These are phyloP conservation scores for Felis chaus DNA, from an alignment of 2,113 vertebrate genomes.

Conservation along the genomic window DNA sequence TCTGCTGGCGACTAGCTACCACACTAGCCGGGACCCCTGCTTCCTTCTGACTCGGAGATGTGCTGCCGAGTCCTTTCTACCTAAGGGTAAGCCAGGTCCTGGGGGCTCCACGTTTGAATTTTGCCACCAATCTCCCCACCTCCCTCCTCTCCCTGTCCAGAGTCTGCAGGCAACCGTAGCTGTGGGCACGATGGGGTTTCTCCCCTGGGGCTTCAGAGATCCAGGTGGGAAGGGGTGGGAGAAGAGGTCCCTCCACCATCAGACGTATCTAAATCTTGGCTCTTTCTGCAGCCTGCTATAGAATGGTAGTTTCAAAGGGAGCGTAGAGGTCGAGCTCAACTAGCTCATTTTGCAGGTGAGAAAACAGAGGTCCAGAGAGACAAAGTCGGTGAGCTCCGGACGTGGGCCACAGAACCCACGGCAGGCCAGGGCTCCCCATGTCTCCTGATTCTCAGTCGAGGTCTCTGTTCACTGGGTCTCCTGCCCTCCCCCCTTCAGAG, in stretches of 20 bases:
- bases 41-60: neutral
- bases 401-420: neutral
- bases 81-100: neutral
- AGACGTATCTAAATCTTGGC: neutral
- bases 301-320: neutral
- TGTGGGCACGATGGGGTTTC: neutral
- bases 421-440: fast-evolving
- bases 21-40: fast-evolving
- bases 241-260: neutral
- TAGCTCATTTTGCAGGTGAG: neutral
- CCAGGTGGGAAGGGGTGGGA: neutral
- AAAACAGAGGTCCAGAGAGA: neutral
- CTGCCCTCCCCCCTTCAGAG: neutral
- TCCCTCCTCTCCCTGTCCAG: neutral
- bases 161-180: neutral
- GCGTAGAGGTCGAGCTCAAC: neutral
- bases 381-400: neutral
- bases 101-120: neutral
- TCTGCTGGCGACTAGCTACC: neutral
- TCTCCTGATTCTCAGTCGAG: neutral
- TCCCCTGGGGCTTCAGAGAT: neutral
- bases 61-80: neutral
- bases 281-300: neutral
- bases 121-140: neutral
- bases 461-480: neutral